These are phyloP conservation scores for Chaenogobius annularis DNA, from an alignment of 2,113 vertebrate species.

Conservation along the genomic window DNA sequence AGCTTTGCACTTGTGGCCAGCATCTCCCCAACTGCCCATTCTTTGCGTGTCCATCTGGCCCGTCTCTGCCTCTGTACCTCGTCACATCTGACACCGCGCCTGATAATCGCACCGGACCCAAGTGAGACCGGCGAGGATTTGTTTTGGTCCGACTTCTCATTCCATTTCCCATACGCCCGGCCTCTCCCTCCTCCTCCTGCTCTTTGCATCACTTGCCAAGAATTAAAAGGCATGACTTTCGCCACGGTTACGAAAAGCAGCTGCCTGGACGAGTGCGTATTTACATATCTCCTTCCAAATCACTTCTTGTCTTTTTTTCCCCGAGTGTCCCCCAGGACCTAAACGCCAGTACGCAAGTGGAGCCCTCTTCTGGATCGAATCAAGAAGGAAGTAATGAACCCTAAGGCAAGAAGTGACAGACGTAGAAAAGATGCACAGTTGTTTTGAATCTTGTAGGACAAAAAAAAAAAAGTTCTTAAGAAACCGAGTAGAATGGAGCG, in stretches of 20 bases:
- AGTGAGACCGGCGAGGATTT: constrained; percentile 76
- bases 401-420: constrained; percentile 78
- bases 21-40: constrained; percentile 27
- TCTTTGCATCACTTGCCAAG: constrained; percentile 74
- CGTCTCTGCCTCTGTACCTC: constrained; percentile 45
- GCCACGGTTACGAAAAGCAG: constrained; percentile 76
- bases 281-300: constrained; percentile 77
- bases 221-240: constrained; percentile 75
- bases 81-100: constrained; percentile 73
- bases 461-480: constrained; percentile 64
- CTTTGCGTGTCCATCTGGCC: constrained; percentile 60
- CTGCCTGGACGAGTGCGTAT: constrained; percentile 72
- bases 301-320: constrained; percentile 62
- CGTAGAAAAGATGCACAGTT: constrained; percentile 73
- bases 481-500: constrained; percentile 36
- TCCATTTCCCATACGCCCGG: constrained; percentile 72
- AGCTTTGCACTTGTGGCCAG: constrained; percentile 33
- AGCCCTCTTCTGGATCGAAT: constrained; percentile 72
- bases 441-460: constrained; percentile 76
- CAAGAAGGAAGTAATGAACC: constrained; percentile 74
- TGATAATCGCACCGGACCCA: constrained; percentile 72
- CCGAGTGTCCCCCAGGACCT: constrained; percentile 48
- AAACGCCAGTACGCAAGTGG: constrained; percentile 17
- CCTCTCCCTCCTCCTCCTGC: constrained; percentile 70
- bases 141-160: constrained; percentile 75